Conservation (phyloP, 1,140 invertebrate species). For the Dreissena rostriformis region DNA sequence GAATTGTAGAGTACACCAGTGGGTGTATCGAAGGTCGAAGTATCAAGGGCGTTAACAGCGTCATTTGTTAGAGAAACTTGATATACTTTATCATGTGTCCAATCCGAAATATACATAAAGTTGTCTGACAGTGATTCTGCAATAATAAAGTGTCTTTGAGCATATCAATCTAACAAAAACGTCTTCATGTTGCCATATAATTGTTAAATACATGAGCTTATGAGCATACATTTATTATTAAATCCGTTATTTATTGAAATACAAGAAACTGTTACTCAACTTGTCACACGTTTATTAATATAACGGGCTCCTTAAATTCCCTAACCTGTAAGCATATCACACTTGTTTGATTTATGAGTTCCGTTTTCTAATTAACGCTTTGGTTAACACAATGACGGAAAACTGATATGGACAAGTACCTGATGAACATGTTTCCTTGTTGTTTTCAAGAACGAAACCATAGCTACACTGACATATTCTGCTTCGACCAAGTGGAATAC, state of each 20-base stretch:
- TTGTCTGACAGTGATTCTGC: slow-evolving; percentile 1
- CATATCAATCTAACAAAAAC: no score
- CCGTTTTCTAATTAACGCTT: no score
- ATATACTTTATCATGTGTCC: slow-evolving; percentile 27
- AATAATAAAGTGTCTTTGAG: background rate
- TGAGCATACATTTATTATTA: no score
- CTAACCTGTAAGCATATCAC: no score
- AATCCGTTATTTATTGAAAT: no score
- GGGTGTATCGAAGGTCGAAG: background rate
- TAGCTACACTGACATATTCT: slow-evolving; percentile 39
- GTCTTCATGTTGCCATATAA: no score
- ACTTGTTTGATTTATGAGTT: no score
- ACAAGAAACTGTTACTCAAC: no score
- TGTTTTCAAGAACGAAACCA: slow-evolving; percentile 7
- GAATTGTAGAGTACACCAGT: slow-evolving; percentile 7
- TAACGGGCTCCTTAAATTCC: no score
- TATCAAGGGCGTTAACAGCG: background rate
- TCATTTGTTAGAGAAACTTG: slow-evolving; percentile 9
- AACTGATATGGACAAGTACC: background rate
- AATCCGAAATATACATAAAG: slow-evolving; percentile 1
- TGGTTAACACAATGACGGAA: no score
- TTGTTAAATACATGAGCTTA: no score
- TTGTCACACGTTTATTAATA: no score
- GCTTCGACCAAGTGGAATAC: slow-evolving; percentile 29
- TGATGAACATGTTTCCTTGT: slow-evolving; percentile 13